Conservation (phyloP, 2,113 vertebrate genomes). For the Phalacrocorax pelagicus region DNA sequence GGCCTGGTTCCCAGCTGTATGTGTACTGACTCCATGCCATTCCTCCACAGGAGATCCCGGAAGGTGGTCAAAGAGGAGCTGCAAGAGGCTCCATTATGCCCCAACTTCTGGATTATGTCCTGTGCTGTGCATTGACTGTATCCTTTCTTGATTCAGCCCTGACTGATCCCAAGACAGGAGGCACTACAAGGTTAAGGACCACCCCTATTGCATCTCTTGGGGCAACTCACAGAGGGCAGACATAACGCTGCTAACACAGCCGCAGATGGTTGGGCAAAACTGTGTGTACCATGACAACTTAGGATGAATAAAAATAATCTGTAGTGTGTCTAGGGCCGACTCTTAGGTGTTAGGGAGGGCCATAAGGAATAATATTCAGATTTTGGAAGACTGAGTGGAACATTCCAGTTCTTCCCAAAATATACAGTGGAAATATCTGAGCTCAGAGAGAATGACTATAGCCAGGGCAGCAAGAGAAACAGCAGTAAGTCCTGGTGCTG, state of each 20-base stretch:
- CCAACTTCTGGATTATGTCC: not conserved
- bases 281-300: rapidly evolving
- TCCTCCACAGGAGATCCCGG: not conserved
- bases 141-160: not conserved
- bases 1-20: not conserved
- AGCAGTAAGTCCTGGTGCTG: not conserved
- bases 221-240: not conserved
- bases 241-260: not conserved
- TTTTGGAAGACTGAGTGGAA: conserved; percentile 42
- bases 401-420: conserved; percentile 38
- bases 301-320: conserved; percentile 24
- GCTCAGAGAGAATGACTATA: not conserved
- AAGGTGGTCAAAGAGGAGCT: not conserved
- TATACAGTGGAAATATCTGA: conserved; percentile 44
- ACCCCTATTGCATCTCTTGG: not conserved
- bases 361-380: not conserved
- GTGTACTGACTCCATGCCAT: not conserved
- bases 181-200: not conserved
- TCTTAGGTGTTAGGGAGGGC: conserved; percentile 21
- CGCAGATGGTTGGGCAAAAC: not conserved
- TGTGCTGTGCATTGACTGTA: not conserved
- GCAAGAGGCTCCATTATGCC: not conserved
- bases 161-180: not conserved
- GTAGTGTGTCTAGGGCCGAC: not conserved
- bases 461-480: conserved; percentile 24